Evolutionary conservation across 2,113 vertebrate genomes (phyloP), one percentile per base, ranked within the genome.

Genomic region (human (Homo sapiens)): DNA sequence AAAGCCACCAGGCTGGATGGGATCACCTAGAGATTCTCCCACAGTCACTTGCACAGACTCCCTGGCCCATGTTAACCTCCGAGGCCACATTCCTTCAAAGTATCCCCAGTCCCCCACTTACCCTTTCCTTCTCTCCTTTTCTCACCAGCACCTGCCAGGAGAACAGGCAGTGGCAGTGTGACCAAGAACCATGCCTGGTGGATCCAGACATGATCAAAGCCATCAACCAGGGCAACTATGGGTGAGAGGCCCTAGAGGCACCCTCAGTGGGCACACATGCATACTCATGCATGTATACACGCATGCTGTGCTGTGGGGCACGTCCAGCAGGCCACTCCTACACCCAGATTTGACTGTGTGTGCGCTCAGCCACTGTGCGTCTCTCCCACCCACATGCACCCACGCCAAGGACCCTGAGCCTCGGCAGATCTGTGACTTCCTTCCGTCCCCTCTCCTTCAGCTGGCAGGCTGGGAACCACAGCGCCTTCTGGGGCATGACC

Each of bases 391-490:
- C 38, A 64, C 14, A 2, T 0, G 59, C 3, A 0, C 48, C 22
- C 1, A 4, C 35, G 14, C 22, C 61, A 17, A 2, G 50, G 68
- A 6, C 22, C 43, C 78, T 32, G 22, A 23, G 38, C 55, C 81
- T 30, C 40, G 70, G 48, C 73, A 18, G 61, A 10, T 55, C 80
- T 68, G 52, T 92, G 52, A 97, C 80, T 48, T 20, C 78, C 43
- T 72, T 18, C 9, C 23, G 0, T 20, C 43, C 95, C 35, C 68
- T 50, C 9, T 92, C 55, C 92, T 66, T 2, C 97, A 99, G 99
- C 81, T 99, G 99, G 99, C 99, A 94, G 97, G 99, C 99, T 11
- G 96, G 99, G 38, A 99, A 99, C 98, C 99, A 99, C 98, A 99
- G 99, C 96, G 99, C 99, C 97, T 98, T 99, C 61, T 99, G 99